Percentiles rank a stretch among this genome's conserved stretches.
These are phyloP conservation scores for Drosophila neutralis DNA, from an alignment of 2,888 invertebrate species.

Conservation along the genomic window DNA sequence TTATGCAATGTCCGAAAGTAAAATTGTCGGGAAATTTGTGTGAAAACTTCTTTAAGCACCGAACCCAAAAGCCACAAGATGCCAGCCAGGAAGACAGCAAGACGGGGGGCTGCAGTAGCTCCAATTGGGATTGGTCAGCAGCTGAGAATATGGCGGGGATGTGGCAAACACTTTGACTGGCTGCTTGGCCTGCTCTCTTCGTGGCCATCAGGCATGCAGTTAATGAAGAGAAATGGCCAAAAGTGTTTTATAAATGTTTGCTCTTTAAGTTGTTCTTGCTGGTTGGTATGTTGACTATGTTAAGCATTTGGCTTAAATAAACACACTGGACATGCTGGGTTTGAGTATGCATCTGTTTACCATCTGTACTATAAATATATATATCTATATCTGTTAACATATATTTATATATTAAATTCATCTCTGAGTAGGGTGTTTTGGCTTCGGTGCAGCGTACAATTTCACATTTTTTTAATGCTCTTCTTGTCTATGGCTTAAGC, in stretches of 20 bases:
- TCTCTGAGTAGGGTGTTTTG: constrained; percentile 23
- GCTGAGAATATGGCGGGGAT: constrained; percentile 2
- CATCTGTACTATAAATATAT: neutral
- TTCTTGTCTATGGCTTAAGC: constrained; percentile 48
- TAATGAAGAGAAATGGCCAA: constrained; percentile 78
- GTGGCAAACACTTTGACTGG: constrained; percentile 22
- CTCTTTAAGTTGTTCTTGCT: constrained; percentile 22
- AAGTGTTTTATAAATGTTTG: constrained; percentile 73
- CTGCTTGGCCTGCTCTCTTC: constrained; percentile 10
- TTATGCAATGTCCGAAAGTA: constrained; percentile 62
- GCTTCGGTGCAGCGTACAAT: neutral
- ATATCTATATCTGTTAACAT: neutral
- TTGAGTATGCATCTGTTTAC: neutral
- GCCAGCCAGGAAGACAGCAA: constrained; percentile 5
- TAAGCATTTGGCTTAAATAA: neutral
- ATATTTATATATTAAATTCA: neutral
- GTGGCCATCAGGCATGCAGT: constrained; percentile 34
- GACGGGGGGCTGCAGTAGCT: neutral
- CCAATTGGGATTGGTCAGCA: neutral
- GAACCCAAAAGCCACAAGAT: constrained; percentile 10
- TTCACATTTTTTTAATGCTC: constrained; percentile 29
- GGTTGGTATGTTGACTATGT: neutral
- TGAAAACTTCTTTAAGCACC: constrained; percentile 69
- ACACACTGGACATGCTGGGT: neutral
- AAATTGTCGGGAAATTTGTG: constrained; percentile 61